Evolutionary conservation across 2,113 vertebrate species (phyloP).

Genomic region (Microtus richardsoni): DNA sequence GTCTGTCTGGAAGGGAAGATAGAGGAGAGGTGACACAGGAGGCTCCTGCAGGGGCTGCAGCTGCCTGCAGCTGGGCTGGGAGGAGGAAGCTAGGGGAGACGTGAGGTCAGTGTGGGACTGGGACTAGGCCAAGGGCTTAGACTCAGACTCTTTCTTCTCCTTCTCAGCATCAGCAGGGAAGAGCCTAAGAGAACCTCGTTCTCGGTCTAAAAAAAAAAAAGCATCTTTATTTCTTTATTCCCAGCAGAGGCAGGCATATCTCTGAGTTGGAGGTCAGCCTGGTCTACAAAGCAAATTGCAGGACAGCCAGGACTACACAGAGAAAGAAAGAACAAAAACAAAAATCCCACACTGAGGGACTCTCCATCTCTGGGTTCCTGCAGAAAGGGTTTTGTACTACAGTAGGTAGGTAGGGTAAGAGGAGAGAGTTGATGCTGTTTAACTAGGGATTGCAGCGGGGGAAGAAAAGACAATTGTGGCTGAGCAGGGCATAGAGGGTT

Average conservation of each 20-base stretch:
- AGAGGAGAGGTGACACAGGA: conserved; percentile 58
- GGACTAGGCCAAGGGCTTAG: conserved; percentile 71
- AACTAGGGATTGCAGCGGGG: background rate
- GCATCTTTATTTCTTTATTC: background rate
- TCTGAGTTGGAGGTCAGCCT: background rate
- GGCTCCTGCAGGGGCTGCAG: conserved; percentile 65
- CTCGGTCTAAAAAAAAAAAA: background rate
- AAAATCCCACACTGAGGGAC: background rate
- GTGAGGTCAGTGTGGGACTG: conserved; percentile 75
- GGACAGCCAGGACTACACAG: background rate
- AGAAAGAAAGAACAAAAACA: background rate
- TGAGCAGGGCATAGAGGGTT: background rate
- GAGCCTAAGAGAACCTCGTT: conserved; percentile 59
- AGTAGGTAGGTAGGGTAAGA: background rate
- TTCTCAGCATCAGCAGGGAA: conserved; percentile 66
- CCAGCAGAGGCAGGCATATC: background rate
- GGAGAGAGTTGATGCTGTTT: background rate
- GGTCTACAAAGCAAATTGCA: background rate
- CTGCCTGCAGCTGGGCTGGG: conserved; percentile 74
- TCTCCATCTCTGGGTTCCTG: background rate
- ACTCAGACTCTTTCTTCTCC: conserved; percentile 70
- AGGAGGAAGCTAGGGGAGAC: conserved; percentile 77
- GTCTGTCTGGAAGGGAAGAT: conserved; percentile 58
- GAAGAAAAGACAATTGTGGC: background rate
- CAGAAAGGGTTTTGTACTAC: background rate